Evolutionary conservation across 2,888 invertebrate species (phyloP).

Genomic region (Stenoptilia bipunctidactyla): DNA sequence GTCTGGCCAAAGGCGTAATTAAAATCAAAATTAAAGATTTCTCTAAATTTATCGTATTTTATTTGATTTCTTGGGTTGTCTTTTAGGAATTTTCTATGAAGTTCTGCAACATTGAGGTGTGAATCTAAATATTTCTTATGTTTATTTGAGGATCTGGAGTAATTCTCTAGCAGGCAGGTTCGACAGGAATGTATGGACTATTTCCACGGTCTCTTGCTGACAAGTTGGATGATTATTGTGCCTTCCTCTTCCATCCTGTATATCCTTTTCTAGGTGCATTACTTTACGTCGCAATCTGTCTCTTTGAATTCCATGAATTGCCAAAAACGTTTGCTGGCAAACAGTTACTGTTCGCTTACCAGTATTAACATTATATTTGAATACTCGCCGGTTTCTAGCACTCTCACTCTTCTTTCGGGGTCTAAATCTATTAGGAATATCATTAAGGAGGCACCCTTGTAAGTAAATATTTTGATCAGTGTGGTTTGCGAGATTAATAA

Average conservation of each 20-base stretch:
- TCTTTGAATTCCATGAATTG: constrained; percentile 4
- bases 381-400: too few relatives aligned
- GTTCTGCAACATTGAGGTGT: constrained; percentile 1
- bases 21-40: too few relatives aligned
- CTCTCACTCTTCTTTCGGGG: too few relatives aligned
- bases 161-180: constrained; percentile 4
- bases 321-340: constrained; percentile 3
- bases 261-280: constrained; percentile 2
- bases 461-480: too few relatives aligned
- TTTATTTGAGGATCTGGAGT: constrained; percentile 5
- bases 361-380: too few relatives aligned
- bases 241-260: constrained; percentile 5
- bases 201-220: neutral
- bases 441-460: too few relatives aligned
- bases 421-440: too few relatives aligned
- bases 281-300: constrained; percentile 5
- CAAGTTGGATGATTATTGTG: constrained; percentile 2
- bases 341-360: constrained; percentile 1
- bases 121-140: constrained; percentile 1
- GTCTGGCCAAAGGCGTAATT: too few relatives aligned
- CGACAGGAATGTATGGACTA: neutral
- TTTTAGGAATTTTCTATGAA: too few relatives aligned
- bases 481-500: too few relatives aligned
- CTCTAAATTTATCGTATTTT: too few relatives aligned
- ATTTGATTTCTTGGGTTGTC: too few relatives aligned